phyloP scores from a whole-genome alignment of 2,888 invertebrate genomes.

The Crematogaster levior region DNA sequence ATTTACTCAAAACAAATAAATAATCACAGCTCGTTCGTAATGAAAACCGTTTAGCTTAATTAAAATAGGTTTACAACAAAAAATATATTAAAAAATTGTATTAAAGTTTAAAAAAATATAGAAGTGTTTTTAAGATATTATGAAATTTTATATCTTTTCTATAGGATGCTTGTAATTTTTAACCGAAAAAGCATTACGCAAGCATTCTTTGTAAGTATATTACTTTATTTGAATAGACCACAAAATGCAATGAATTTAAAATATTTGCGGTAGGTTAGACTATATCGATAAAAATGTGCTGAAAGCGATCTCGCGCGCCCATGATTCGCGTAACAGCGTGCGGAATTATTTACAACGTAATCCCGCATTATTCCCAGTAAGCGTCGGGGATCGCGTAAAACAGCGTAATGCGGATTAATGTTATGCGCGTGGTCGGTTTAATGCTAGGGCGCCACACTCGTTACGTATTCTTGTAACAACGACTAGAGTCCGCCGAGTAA shows the following conservation, averaged over 20 bases:
- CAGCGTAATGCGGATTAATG: constrained; percentile 53
- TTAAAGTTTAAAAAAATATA: neutral
- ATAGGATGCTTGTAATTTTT: neutral
- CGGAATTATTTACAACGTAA: constrained; percentile 51
- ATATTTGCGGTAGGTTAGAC: neutral
- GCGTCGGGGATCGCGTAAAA: constrained; percentile 48
- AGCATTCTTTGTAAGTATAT: neutral
- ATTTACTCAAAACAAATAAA: neutral
- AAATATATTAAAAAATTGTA: neutral
- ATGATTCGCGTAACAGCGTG: constrained; percentile 33
- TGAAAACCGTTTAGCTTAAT: neutral
- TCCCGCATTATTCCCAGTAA: constrained; percentile 43
- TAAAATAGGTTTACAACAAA: neutral
- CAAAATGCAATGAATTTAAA: neutral
- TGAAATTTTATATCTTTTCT: neutral
- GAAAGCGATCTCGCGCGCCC: constrained; percentile 10
- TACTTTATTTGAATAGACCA: neutral
- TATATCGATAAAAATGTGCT: constrained; percentile 23
- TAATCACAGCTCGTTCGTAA: neutral
- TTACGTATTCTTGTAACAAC: constrained; percentile 48
- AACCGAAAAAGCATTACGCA: neutral
- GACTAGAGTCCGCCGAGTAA: constrained; percentile 22
- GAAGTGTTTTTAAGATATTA: neutral
- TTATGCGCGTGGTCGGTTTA: constrained; percentile 53
- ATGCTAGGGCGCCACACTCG: constrained; percentile 36